Evolutionary conservation across 1,140 invertebrate species (phyloP).

Genomic region (Tetragnatha versicolor): DNA sequence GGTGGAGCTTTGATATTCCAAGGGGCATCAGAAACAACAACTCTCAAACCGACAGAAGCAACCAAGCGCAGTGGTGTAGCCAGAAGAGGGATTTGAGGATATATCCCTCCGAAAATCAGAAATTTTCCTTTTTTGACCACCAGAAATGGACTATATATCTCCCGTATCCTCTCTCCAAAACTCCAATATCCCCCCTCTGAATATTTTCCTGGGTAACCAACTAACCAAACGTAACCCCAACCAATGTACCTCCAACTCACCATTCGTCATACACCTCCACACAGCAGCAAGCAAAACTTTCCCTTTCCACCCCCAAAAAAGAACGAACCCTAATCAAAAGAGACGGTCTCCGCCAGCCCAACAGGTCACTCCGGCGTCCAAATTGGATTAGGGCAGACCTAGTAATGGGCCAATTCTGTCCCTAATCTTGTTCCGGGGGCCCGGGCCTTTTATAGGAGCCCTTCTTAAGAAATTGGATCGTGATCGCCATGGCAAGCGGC

Average conservation of each 20-base stretch:
- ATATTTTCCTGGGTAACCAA: too few species aligned
- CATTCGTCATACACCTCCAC: not conserved
- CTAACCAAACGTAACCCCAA: too few species aligned
- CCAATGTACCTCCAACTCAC: not conserved
- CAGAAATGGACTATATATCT: too few species aligned
- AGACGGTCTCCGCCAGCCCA: slow-evolving; percentile 30
- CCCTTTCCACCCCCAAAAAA: not conserved
- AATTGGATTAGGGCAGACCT: slow-evolving; percentile 54
- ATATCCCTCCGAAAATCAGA: too few species aligned
- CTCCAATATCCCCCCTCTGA: too few species aligned
- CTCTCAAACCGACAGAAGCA: too few species aligned
- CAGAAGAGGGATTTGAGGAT: too few species aligned
- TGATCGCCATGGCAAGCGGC: slow-evolving; percentile 41
- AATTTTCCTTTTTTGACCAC: too few species aligned
- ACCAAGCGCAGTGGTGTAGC: too few species aligned
- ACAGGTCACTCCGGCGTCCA: slow-evolving; percentile 48
- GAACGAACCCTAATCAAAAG: slow-evolving; percentile 49
- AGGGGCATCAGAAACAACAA: too few species aligned
- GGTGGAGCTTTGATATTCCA: too few species aligned
- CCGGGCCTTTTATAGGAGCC: slow-evolving; percentile 28
- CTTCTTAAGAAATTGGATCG: slow-evolving; percentile 56
- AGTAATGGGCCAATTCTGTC: slow-evolving; percentile 54
- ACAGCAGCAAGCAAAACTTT: not conserved
- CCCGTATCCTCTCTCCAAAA: too few species aligned
- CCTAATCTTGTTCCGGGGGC: slow-evolving; percentile 46